These are phyloP conservation scores for Misgurnus anguillicaudatus DNA, from an alignment of 2,113 vertebrate species.

Conservation along the genomic window DNA sequence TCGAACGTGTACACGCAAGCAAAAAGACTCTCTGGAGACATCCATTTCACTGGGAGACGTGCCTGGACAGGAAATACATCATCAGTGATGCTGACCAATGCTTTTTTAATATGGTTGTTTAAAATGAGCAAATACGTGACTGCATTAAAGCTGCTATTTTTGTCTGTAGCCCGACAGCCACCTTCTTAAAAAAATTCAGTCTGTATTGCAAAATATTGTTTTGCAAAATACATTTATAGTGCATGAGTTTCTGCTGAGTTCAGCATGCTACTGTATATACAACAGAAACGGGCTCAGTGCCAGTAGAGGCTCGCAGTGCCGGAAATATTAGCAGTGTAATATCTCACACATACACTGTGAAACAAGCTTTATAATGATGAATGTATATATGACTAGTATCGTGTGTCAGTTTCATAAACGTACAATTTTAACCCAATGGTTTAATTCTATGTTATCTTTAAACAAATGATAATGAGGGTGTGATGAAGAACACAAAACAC, in stretches of 20 bases:
- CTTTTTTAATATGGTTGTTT: background rate
- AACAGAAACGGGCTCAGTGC: too few relatives aligned
- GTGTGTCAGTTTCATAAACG: too few relatives aligned
- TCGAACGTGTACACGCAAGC: slow-evolving; percentile 95
- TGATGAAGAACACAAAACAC: slow-evolving; percentile 59
- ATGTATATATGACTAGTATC: background rate
- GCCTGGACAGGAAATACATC: slow-evolving; percentile 73
- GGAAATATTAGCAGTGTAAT: too few relatives aligned
- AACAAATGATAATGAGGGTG: background rate
- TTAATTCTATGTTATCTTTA: background rate
- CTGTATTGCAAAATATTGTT: too few relatives aligned
- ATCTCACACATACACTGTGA: too few relatives aligned
- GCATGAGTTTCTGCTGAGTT: too few relatives aligned
- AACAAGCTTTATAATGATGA: background rate
- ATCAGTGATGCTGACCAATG: background rate
- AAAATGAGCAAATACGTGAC: background rate
- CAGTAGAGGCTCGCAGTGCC: too few relatives aligned
- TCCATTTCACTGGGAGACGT: slow-evolving; percentile 98
- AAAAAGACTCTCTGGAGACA: slow-evolving; percentile 98
- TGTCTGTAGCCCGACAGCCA: too few relatives aligned
- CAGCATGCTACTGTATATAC: too few relatives aligned
- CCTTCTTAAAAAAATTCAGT: too few relatives aligned
- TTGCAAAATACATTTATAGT: too few relatives aligned
- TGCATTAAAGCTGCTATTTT: too few relatives aligned
- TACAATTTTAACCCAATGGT: background rate